These are phyloP conservation scores for Chromobotia macracanthus DNA, from an alignment of 2,797 vertebrate genomes.

Conservation along the genomic window DNA sequence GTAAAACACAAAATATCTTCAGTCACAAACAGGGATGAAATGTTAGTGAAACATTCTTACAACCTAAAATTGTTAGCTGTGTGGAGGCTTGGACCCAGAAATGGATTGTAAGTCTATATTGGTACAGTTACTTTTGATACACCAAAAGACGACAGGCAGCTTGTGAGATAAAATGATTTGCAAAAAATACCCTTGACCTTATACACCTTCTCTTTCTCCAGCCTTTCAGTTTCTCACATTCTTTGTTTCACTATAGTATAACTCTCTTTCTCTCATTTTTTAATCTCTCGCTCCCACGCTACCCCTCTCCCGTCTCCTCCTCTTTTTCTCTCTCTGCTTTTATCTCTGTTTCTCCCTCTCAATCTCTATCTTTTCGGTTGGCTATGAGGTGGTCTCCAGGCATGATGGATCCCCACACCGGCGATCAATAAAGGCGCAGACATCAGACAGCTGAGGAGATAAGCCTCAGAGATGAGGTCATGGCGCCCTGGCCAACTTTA, in stretches of 20 bases:
- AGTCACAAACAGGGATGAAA: background rate
- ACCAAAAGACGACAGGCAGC: no score
- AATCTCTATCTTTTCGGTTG: slow-evolving; percentile 8
- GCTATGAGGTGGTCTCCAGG: slow-evolving; percentile 49
- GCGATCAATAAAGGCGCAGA: slow-evolving; percentile 51
- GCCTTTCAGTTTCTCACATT: no score
- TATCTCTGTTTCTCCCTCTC: background rate
- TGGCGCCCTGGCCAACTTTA: slow-evolving; percentile 49
- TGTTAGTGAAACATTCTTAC: no score
- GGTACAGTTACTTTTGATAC: no score
- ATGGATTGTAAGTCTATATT: no score
- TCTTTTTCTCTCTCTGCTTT: slow-evolving; percentile 1
- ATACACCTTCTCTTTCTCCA: no score
- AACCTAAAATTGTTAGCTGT: no score
- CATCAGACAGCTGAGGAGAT: slow-evolving; percentile 54
- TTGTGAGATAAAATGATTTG: no score
- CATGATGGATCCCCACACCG: slow-evolving; percentile 45
- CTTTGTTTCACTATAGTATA: no score
- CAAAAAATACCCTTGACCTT: no score
- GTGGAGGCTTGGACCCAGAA: no score
- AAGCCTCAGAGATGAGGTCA: slow-evolving; percentile 53
- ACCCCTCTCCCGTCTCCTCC: background rate
- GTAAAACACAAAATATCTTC: background rate
- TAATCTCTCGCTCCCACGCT: background rate
- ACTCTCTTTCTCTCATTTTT: background rate